Evolutionary conservation across 2,888 invertebrate genomes (phyloP).

Genomic region (Cheilosia impressa): DNA sequence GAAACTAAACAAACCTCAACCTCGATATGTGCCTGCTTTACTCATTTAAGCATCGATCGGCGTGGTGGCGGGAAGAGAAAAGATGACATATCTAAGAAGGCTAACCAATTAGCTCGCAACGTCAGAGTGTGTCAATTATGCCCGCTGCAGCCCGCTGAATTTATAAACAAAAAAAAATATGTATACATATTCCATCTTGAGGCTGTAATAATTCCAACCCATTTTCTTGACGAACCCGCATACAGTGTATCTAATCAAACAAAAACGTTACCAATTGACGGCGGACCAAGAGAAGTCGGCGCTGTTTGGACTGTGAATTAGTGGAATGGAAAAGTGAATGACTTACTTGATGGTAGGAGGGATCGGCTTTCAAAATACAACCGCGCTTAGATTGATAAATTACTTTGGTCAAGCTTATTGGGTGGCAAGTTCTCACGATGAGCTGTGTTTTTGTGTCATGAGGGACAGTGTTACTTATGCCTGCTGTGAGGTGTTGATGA

Average conservation of each 20-base stretch:
- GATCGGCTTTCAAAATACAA: slow-evolving; percentile 8
- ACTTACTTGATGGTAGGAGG: slow-evolving; percentile 21
- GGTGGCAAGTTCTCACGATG: slow-evolving; percentile 52
- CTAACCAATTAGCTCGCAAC: slow-evolving; percentile 20
- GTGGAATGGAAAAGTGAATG: slow-evolving; percentile 48
- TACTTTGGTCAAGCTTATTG: slow-evolving; percentile 40
- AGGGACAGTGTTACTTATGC: not conserved
- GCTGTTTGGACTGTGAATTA: slow-evolving; percentile 50
- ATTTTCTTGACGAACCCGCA: slow-evolving; percentile 35
- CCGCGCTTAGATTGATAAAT: slow-evolving; percentile 53
- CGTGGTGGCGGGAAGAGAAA: not conserved
- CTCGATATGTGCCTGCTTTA: slow-evolving; percentile 2
- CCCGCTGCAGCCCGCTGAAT: slow-evolving; percentile 39
- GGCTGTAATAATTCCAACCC: slow-evolving; percentile 28
- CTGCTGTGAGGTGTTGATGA: slow-evolving; percentile 42
- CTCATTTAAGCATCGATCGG: slow-evolving; percentile 38
- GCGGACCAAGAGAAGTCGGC: slow-evolving; percentile 42
- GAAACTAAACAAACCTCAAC: slow-evolving; percentile 22
- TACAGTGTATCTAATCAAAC: slow-evolving; percentile 53
- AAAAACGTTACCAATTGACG: slow-evolving; percentile 55
- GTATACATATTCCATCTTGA: slow-evolving; percentile 18
- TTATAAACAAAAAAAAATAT: slow-evolving; percentile 39
- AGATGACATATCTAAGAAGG: slow-evolving; percentile 19
- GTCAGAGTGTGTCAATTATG: slow-evolving; percentile 29
- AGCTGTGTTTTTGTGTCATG: slow-evolving; percentile 12